Conservation (phyloP, 2,888 invertebrate genomes). For the Phengaris arion region DNA sequence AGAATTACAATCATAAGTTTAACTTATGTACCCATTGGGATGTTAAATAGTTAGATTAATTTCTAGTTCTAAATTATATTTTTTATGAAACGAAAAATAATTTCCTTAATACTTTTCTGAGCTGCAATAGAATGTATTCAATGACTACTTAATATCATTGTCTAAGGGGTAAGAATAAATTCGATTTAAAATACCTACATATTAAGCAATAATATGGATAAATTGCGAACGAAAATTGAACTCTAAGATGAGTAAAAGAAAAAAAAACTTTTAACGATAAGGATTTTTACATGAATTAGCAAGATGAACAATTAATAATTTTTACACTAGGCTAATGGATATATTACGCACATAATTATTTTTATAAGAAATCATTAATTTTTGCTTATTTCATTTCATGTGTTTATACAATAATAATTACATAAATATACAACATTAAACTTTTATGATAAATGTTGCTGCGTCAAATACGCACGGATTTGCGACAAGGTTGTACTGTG, state of each 20-base stretch:
- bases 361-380: neutral
- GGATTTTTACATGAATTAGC: slow-evolving; percentile 9
- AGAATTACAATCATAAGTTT: slow-evolving; percentile 72
- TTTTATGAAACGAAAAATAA: neutral
- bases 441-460: too few relatives aligned
- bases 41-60: neutral
- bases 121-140: too few relatives aligned
- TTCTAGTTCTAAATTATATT: neutral
- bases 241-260: slow-evolving; percentile 9
- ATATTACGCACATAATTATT: neutral
- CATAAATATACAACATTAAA: too few relatives aligned
- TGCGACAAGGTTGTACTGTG: neutral
- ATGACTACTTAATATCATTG: too few relatives aligned
- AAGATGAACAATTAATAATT: neutral
- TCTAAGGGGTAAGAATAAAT: too few relatives aligned
- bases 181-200: neutral
- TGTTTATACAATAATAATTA: too few relatives aligned
- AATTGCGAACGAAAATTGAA: neutral
- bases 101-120: too few relatives aligned
- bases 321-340: neutral
- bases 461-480: neutral
- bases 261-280: neutral
- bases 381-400: neutral
- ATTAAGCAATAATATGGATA: neutral
- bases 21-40: slow-evolving; percentile 34